Evolutionary conservation across 2,797 vertebrate species (phyloP).

Genomic region (Catostomus latipinnis): DNA sequence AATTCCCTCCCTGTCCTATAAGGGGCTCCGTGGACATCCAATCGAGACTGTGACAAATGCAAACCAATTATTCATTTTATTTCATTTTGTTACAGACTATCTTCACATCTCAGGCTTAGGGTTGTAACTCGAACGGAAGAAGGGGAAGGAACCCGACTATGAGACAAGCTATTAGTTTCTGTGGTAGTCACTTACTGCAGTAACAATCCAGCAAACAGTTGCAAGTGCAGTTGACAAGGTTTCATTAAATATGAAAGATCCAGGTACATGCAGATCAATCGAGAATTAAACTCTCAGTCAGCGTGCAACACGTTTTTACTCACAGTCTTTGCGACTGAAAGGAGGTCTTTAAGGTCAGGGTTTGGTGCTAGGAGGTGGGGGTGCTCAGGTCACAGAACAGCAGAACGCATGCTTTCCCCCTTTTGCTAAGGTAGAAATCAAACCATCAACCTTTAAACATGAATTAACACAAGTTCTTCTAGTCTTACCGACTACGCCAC

Average conservation of each 20-base stretch:
- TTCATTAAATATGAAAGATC: slow-evolving; percentile 17
- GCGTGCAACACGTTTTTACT: slow-evolving; percentile 8
- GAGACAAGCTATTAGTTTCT: background rate
- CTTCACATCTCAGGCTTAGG: slow-evolving; percentile 9
- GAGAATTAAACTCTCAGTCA: background rate
- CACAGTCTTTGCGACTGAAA: slow-evolving; percentile 56
- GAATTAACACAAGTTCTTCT: slow-evolving; percentile 24
- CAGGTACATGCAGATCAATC: slow-evolving; percentile 68
- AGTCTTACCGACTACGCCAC: background rate
- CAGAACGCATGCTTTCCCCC: slow-evolving; percentile 75
- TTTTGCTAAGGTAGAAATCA: slow-evolving; percentile 72
- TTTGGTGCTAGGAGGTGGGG: slow-evolving; percentile 63
- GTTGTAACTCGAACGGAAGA: background rate
- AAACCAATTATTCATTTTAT: background rate
- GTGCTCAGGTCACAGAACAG: slow-evolving; percentile 79
- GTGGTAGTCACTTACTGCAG: no score
- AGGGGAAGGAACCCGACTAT: background rate
- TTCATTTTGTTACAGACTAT: slow-evolving; percentile 4
- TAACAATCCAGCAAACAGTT: background rate
- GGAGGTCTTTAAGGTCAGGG: slow-evolving; percentile 55
- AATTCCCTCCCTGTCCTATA: no score
- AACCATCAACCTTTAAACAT: slow-evolving; percentile 42
- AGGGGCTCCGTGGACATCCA: no score
- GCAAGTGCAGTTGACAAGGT: background rate
- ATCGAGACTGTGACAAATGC: no score